phyloP scores from a whole-genome alignment of 2,888 invertebrate species.

The Drosophila niveifrons region DNA sequence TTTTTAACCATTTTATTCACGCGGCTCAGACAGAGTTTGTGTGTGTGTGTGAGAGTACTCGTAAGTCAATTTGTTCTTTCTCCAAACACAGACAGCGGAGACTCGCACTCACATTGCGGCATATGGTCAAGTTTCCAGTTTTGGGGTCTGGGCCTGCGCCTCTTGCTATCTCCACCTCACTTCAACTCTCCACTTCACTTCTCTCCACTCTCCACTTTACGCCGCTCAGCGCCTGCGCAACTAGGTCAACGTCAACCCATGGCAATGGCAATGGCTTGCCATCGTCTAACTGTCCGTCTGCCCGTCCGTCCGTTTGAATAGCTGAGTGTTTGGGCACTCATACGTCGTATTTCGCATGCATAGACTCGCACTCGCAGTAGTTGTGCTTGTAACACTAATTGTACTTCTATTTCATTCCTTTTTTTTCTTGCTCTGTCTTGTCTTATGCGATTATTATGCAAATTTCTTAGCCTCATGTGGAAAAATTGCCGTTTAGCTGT shows the following conservation, averaged over 20 bases:
- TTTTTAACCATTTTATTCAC: constrained; percentile 53
- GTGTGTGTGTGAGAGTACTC: constrained; percentile 22
- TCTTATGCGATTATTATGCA: constrained; percentile 63
- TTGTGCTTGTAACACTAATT: constrained; percentile 58
- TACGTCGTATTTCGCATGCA: constrained; percentile 6
- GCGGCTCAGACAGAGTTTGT: constrained; percentile 15
- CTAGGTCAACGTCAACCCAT: constrained; percentile 74
- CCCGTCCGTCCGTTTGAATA: constrained; percentile 44
- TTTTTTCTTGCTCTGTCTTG: constrained; percentile 63
- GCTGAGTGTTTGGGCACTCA: constrained; percentile 45
- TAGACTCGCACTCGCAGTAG: constrained; percentile 10
- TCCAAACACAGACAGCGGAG: constrained; percentile 34
- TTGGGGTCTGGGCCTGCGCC: constrained; percentile 62
- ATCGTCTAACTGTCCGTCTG: constrained; percentile 49
- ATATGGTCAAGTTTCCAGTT: constrained; percentile 70
- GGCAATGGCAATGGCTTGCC: constrained; percentile 57
- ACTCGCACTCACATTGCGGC: background rate
- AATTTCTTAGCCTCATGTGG: constrained; percentile 50
- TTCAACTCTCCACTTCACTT: too few species aligned
- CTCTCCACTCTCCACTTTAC: background rate
- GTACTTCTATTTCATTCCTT: constrained; percentile 59
- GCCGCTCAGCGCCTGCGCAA: constrained; percentile 58
- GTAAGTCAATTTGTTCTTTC: constrained; percentile 72
- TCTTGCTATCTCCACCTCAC: constrained; percentile 32
- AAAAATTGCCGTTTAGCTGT: constrained; percentile 51